These are phyloP conservation scores for Helleia helle DNA, from an alignment of 2,888 invertebrate species.

Conservation along the genomic window DNA sequence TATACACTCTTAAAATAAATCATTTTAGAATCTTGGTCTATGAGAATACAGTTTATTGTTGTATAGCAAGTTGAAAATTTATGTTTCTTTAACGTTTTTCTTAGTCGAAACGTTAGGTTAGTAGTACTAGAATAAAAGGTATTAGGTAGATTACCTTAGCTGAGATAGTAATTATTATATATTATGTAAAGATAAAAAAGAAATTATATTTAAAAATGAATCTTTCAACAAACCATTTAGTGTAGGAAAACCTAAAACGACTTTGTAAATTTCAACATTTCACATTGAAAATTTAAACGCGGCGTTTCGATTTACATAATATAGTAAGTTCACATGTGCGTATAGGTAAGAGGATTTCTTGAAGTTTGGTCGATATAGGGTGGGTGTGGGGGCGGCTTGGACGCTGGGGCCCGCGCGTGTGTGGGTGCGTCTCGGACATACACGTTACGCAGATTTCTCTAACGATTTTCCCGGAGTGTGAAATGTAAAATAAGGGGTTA, in stretches of 20 bases:
- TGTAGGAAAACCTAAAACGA: too few species aligned
- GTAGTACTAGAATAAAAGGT: too few species aligned
- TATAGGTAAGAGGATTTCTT: conserved; percentile 64
- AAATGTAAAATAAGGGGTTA: conserved; percentile 75
- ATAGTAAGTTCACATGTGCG: conserved; percentile 52
- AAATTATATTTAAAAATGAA: too few species aligned
- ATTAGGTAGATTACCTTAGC: too few species aligned
- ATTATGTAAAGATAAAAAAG: too few species aligned
- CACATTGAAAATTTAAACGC: conserved; percentile 13
- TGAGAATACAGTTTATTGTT: background rate
- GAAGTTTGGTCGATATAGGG: conserved; percentile 68
- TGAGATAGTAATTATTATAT: too few species aligned
- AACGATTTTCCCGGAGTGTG: conserved; percentile 75
- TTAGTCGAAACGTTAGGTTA: background rate
- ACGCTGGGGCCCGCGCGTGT: conserved; percentile 35
- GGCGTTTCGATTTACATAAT: conserved; percentile 29
- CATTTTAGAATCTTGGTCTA: background rate
- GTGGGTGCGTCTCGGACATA: conserved; percentile 68
- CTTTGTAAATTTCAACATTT: background rate
- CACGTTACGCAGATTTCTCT: conserved; percentile 73
- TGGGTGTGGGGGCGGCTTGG: conserved; percentile 40
- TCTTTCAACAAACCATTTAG: too few species aligned
- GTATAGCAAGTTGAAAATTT: background rate
- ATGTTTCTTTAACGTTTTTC: background rate
- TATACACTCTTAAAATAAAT: background rate